Base-by-base conservation (phyloP, 2,888 invertebrate genomes). In the Scrobipalpa atriplicella region DNA sequence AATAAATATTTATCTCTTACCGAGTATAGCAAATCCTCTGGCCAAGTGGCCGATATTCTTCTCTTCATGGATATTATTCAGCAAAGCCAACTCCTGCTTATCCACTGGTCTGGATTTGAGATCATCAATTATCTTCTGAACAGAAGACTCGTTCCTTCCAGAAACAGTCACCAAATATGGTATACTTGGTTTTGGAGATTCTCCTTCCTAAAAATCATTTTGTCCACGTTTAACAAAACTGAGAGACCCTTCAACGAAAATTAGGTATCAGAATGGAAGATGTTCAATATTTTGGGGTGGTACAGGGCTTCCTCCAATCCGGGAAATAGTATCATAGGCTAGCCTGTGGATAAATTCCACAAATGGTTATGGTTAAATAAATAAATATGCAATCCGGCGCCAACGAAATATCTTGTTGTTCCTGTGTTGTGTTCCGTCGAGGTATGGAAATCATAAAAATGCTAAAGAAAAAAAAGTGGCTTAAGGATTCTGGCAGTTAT, bases 151-250 rank as follows among this genome's bases (percentile, higher is more conserved):
- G 58, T 85, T 84, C 67, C 90, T 78, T 1, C 78, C 84, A 10
- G 90, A 89, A 51, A 89, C n/a, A 0, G 80, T 77, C 0, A 90
- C 81, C 13, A 91, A 71, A 21, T 78, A 77, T 0, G 90, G 90
- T 10, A 90, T 81, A 11, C 73, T 74, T 0, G 81, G 76, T 54
- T 79, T 78, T 69, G 87, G 88, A 0, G 80, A 79, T 0, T 70
- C 41, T 68, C 86, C 39, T 68, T 86, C 83, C 89, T 89, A 13
- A 56, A 54, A 43, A 9, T 16, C n/a, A 13, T n/a, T 58, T 5
- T n/a, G n/a, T n/a, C n/a, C n/a, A n/a, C n/a, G n/a, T n/a, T n/a
- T n/a, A n/a, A n/a, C n/a, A n/a, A n/a, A n/a, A n/a, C n/a, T n/a
- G n/a, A n/a, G n/a, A n/a, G n/a, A n/a, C n/a, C 10, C 29, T 29